A percentile compares a stretch with the other conserved stretches of the same genome.
phyloP scores from a whole-genome alignment of 2,888 invertebrate genomes.

The Aphrophora alni region DNA sequence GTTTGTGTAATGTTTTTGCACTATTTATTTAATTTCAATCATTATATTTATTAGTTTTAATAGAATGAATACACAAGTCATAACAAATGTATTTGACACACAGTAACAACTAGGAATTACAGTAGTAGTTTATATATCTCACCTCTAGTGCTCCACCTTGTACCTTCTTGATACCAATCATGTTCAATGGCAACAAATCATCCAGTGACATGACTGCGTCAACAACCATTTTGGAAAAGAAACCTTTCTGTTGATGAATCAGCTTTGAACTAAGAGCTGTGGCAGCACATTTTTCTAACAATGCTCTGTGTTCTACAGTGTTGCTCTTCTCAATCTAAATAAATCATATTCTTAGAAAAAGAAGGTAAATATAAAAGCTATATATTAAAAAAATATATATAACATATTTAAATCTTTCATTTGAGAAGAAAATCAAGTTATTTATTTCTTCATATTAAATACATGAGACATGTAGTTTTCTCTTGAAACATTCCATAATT shows the following conservation, averaged over 20 bases:
- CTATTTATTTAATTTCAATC: too few relatives aligned
- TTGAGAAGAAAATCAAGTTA: not conserved
- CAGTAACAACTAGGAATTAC: too few relatives aligned
- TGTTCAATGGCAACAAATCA: slow-evolving; percentile 89
- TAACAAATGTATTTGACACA: too few relatives aligned
- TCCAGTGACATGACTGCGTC: slow-evolving; percentile 94
- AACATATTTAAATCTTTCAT: too few relatives aligned
- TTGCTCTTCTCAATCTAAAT: slow-evolving; percentile 67
- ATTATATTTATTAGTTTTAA: too few relatives aligned
- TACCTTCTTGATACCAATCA: slow-evolving; percentile 99
- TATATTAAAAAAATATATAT: not conserved
- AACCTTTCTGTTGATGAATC: slow-evolving; percentile 93
- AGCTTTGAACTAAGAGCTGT: slow-evolving; percentile 98
- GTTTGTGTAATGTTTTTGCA: too few relatives aligned
- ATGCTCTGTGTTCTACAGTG: slow-evolving; percentile 65
- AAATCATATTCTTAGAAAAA: slow-evolving; percentile 14
- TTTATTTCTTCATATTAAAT: too few relatives aligned
- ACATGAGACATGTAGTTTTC: too few relatives aligned
- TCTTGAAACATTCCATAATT: too few relatives aligned
- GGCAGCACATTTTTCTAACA: slow-evolving; percentile 88
- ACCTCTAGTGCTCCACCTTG: slow-evolving; percentile 64
- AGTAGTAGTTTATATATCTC: too few relatives aligned
- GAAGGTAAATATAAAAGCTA: not conserved
- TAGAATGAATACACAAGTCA: too few relatives aligned
- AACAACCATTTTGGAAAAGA: slow-evolving; percentile 97